phyloP scores from a whole-genome alignment of 2,113 vertebrate species.

The Falcunculus frontatus region DNA sequence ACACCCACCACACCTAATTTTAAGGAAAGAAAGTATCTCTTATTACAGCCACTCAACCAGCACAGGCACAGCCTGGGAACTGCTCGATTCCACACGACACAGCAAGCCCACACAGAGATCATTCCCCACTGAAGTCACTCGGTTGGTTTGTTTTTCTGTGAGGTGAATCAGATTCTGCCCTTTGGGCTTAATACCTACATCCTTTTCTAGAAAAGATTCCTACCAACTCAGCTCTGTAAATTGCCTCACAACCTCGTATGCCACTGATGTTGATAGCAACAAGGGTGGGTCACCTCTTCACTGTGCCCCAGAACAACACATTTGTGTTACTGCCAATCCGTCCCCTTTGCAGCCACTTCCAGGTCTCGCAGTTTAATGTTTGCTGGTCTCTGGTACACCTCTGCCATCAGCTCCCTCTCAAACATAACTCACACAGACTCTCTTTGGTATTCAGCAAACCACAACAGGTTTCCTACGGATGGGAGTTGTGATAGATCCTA shows the following conservation, averaged over 20 bases:
- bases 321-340: neutral
- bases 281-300: neutral
- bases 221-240: neutral
- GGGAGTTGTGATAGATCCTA: neutral
- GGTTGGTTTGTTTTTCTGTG: neutral
- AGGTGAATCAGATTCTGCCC: neutral
- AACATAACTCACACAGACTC: fast-evolving
- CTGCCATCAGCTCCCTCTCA: neutral
- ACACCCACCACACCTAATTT: neutral
- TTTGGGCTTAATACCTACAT: neutral
- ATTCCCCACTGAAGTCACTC: fast-evolving
- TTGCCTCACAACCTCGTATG: neutral
- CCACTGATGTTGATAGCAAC: fast-evolving
- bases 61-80: neutral
- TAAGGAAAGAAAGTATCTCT: neutral
- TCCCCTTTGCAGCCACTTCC: neutral
- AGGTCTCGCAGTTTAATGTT: neutral
- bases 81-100: neutral
- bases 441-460: neutral
- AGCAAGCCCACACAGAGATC: neutral
- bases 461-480: neutral
- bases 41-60: neutral
- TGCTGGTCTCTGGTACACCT: neutral
- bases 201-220: neutral
- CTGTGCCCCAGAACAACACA: neutral